A percentile compares a stretch with the other conserved stretches of the same genome.
These are phyloP conservation scores for Aphodius granarius DNA, from an alignment of 2,888 invertebrate species.

Conservation along the genomic window DNA sequence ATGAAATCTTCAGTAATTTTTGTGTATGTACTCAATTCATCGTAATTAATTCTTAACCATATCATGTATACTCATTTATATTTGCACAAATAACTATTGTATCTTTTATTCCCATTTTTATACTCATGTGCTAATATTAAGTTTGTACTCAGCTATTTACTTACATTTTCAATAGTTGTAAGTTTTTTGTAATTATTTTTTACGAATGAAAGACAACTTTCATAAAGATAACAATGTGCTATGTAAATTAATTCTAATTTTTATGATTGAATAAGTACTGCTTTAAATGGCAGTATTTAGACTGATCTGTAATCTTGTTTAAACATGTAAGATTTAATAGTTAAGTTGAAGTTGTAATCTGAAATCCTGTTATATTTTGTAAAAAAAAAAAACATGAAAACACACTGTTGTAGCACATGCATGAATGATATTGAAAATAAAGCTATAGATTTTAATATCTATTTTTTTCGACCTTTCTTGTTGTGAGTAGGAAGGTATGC, in stretches of 20 bases:
- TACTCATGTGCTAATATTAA: background rate
- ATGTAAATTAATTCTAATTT: slow-evolving; percentile 16
- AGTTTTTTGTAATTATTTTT: background rate
- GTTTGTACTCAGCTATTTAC: background rate
- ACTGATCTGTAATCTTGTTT: slow-evolving; percentile 29
- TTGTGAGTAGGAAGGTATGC: no score
- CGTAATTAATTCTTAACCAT: slow-evolving; percentile 14
- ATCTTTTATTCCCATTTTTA: slow-evolving; percentile 2
- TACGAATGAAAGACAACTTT: background rate
- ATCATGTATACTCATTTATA: background rate
- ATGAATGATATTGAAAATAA: slow-evolving; percentile 47
- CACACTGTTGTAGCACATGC: slow-evolving; percentile 53
- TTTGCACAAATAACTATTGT: slow-evolving; percentile 1
- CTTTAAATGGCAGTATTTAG: slow-evolving; percentile 21
- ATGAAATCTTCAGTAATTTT: slow-evolving; percentile 16
- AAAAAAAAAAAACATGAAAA: slow-evolving; percentile 40
- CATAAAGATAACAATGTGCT: background rate
- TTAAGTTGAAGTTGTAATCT: slow-evolving; percentile 36
- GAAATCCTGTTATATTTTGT: slow-evolving; percentile 47
- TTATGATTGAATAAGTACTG: slow-evolving; percentile 14
- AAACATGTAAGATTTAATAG: slow-evolving; percentile 25
- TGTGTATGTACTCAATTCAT: slow-evolving; percentile 19
- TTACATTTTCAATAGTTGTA: background rate
- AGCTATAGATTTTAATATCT: slow-evolving; percentile 45
- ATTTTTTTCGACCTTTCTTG: no score